Percentiles rank a stretch among this genome's conserved stretches.
phyloP scores from a whole-genome alignment of 2,113 vertebrate species.

The Acrocephalus arundinaceus region DNA sequence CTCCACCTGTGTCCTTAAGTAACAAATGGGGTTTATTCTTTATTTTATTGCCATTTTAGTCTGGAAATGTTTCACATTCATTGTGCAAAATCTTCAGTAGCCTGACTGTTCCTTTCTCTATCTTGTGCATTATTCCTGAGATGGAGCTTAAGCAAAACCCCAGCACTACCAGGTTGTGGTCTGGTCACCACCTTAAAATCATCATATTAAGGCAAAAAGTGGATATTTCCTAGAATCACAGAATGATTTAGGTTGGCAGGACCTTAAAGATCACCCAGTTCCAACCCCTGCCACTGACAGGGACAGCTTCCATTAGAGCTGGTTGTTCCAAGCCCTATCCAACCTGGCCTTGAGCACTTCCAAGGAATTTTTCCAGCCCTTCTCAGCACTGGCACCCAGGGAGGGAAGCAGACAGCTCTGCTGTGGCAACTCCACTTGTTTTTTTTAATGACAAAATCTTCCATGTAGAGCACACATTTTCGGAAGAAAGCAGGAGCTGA shows the following conservation, averaged over 20 bases:
- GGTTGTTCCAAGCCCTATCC: neutral
- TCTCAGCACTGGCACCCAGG: neutral
- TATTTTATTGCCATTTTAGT: neutral
- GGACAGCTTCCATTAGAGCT: neutral
- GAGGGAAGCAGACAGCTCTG: neutral
- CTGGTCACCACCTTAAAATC: neutral
- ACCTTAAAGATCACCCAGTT: neutral
- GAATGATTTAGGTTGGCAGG: neutral
- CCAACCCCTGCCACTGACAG: neutral
- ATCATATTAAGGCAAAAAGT: neutral
- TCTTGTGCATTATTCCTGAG: neutral
- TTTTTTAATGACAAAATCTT: neutral
- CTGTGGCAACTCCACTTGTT: neutral
- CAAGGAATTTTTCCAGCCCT: neutral
- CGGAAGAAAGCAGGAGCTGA: neutral
- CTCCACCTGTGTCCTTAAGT: neutral
- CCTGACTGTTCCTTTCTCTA: neutral
- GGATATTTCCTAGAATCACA: neutral
- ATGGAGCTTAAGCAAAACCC: neutral
- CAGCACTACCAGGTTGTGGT: neutral
- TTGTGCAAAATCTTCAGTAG: neutral
- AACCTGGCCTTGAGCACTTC: neutral
- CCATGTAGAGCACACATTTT: neutral
- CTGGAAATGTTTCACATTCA: neutral
- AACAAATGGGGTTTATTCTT: neutral